Evolutionary conservation across 1,140 invertebrate genomes (phyloP), one percentile per base, ranked within the genome.

Genomic region (Lucilia sericata): DNA sequence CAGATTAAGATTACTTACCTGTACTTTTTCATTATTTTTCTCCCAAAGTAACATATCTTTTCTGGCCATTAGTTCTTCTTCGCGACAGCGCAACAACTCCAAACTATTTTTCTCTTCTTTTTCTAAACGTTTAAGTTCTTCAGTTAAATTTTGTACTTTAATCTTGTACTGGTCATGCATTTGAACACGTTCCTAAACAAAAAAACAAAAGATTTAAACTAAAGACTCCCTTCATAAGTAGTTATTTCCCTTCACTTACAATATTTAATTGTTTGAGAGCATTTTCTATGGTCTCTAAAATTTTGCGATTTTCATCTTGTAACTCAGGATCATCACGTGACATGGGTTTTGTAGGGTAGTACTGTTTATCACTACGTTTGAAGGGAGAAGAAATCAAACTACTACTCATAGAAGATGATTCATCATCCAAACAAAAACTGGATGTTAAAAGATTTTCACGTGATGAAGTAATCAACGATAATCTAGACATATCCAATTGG

Each of bases 381-480:
- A 85, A 88, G 0, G 90, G 88, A 10, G 84, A 84, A 34, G 90
- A 88, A 5, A 86, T 85, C 3, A 86, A 85, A 60, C 87, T 88
- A 74, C 85, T 85, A 8, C 85, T 87, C 86, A 88, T 75, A 21
- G 42, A 21, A 14, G 42, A 49, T 55, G 84, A 85, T 84, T 91
- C 90, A 25, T 90, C 89, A 12, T 91, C 90, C 51, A 87, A 55
- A 82, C 87, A 88, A n/a, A 87, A 86, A 85, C 87, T 90, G 75
- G 87, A 88, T 0, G 86, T 85, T 0, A 88, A 84, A 51, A 91
- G 74, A 91, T 96, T 96, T 89, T 96, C 95, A 78, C 93, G 94
- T 80, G 95, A 96, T 25, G 93, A 94, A n/a, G 95, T 95, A 10
- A 98, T 93, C 55, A 98, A 92, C 21, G 96, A 97, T n/a, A 97